Conservation (phyloP, 1,140 invertebrate species). For the Tribolium castaneum region DNA sequence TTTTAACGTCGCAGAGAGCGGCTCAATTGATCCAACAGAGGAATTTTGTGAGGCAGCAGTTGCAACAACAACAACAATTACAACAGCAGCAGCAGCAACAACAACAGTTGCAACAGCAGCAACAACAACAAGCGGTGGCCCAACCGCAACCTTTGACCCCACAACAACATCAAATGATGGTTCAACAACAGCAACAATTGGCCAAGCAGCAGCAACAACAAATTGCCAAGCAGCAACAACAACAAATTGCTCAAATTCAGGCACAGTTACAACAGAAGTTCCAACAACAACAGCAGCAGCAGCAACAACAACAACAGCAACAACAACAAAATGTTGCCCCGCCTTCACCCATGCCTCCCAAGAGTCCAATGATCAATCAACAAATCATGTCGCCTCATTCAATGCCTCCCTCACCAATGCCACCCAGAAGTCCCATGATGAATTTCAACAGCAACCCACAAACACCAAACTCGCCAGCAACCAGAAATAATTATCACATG, state of each 20-base stretch:
- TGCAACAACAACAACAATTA: conserved; percentile 61
- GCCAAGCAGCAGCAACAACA: conserved; percentile 66
- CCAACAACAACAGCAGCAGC: neutral
- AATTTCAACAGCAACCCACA: conserved; percentile 64
- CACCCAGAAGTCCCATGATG: conserved; percentile 60
- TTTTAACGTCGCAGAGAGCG: conserved; percentile 56
- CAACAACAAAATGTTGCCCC: conserved; percentile 64
- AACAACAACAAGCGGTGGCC: conserved; percentile 67
- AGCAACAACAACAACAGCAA: conserved; percentile 60
- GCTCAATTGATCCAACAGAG: conserved; percentile 65
- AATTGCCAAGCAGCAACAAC: conserved; percentile 66
- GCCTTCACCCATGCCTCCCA: conserved; percentile 68
- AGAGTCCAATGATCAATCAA: conserved; percentile 62
- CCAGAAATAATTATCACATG: conserved; percentile 67
- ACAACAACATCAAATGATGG: conserved; percentile 67
- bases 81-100: conserved; percentile 64
- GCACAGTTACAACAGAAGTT: conserved; percentile 59
- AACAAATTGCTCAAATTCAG: conserved; percentile 67
- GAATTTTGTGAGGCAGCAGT: conserved; percentile 65
- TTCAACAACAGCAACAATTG: conserved; percentile 68
- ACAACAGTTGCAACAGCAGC: conserved; percentile 71
- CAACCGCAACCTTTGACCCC: conserved; percentile 68
- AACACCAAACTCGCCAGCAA: conserved; percentile 74
- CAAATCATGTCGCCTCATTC: conserved; percentile 69
- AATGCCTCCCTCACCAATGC: conserved; percentile 67